Conservation (phyloP, 2,113 vertebrate genomes). For the Heterochromis multidens region DNA sequence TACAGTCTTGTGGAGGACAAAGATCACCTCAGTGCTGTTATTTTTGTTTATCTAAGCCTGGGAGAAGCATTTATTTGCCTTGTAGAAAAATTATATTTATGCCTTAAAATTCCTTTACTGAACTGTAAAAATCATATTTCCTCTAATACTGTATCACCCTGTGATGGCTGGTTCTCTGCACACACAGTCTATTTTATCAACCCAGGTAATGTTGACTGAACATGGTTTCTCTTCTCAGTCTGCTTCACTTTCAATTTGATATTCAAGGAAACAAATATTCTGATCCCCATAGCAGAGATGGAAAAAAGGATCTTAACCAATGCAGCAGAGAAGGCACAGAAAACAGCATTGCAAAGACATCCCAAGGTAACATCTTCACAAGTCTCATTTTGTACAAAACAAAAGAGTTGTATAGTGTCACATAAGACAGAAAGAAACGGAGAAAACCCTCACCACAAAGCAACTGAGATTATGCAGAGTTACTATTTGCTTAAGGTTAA, state of each 20-base stretch:
- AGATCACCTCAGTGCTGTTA: background rate
- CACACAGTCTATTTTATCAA: background rate
- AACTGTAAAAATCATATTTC: rapidly evolving
- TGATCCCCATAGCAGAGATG: background rate
- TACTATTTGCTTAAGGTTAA: background rate
- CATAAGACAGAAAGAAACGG: background rate
- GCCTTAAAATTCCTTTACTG: background rate
- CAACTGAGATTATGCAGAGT: background rate
- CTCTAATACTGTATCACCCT: background rate
- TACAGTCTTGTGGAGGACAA: background rate
- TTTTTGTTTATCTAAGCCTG: background rate
- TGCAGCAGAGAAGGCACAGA: background rate
- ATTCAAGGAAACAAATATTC: background rate
- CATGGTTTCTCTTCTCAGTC: background rate
- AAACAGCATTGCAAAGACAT: background rate
- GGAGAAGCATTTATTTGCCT: background rate
- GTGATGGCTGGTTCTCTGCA: rapidly evolving
- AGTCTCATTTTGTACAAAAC: background rate
- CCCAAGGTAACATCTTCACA: background rate
- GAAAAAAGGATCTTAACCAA: background rate
- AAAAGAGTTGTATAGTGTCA: background rate
- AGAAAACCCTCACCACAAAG: background rate
- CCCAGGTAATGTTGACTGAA: background rate
- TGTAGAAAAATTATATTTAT: too few relatives aligned
- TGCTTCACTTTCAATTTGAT: background rate